phyloP scores from a whole-genome alignment of 2,797 vertebrate species.

The Halcyon smyrnensis region DNA sequence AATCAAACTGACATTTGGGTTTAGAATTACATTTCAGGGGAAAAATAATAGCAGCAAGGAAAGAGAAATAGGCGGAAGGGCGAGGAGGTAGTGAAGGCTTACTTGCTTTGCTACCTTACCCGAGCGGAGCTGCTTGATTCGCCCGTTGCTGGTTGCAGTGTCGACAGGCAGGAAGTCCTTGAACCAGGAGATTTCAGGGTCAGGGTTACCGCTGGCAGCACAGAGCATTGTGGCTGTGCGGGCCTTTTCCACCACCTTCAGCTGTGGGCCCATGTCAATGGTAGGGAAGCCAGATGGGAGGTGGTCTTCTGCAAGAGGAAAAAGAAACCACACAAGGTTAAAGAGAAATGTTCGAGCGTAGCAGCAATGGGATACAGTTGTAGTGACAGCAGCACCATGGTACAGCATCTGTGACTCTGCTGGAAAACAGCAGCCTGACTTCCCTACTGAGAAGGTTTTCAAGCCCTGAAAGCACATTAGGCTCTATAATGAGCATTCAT shows the following conservation, averaged over 20 bases:
- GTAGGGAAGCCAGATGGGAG: conserved; percentile 92
- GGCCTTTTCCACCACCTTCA: conserved; percentile 96
- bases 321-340: conserved; percentile 20
- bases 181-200: conserved; percentile 97
- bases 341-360: rapidly evolving
- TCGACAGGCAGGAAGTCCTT: conserved; percentile 98
- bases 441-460: conserved; percentile 58
- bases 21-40: neutral
- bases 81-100: neutral
- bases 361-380: neutral
- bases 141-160: conserved; percentile 88
- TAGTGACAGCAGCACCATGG: neutral
- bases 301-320: conserved; percentile 88
- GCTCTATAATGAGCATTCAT: conserved; percentile 63
- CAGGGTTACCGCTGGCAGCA: conserved; percentile 93
- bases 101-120: conserved; percentile 81
- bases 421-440: conserved; percentile 51
- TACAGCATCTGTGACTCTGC: conserved; percentile 54
- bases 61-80: neutral
- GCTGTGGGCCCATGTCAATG: conserved; percentile 98
- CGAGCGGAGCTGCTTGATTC: conserved; percentile 97
- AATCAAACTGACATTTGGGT: neutral
- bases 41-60: neutral
- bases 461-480: conserved; percentile 59
- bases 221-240: conserved; percentile 97